Percentiles rank a stretch among this genome's conserved stretches.
phyloP scores from a whole-genome alignment of 2,797 vertebrate species.

The Orestias chungarensis region DNA sequence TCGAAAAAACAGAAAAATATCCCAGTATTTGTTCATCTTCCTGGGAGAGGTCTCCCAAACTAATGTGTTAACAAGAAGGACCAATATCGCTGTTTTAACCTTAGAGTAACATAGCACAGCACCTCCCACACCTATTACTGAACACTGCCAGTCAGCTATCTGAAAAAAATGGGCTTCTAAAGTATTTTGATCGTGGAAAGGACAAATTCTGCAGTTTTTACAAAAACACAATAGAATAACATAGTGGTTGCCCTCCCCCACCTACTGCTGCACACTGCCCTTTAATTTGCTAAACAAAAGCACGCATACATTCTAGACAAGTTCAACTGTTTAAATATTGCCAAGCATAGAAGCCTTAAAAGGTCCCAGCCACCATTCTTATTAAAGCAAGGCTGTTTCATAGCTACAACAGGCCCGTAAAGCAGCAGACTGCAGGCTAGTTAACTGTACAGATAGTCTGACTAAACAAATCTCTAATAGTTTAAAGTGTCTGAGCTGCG shows the following conservation, averaged over 20 bases:
- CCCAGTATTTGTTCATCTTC: neutral
- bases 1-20: neutral
- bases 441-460: neutral
- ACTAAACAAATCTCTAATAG: neutral
- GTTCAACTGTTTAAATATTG: neutral
- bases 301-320: no score
- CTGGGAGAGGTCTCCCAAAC: neutral
- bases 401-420: neutral
- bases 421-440: neutral
- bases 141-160: neutral
- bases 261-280: no score
- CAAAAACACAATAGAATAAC: no score
- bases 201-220: no score
- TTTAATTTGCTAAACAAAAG: no score
- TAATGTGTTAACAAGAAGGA: neutral
- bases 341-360: neutral
- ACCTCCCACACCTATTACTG: neutral
- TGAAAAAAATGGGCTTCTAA: no score
- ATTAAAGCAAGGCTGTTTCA: neutral
- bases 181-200: no score
- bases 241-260: no score
- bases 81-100: neutral
- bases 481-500: no score
- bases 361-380: neutral
- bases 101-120: neutral